Evolutionary conservation across 2,797 vertebrate species (phyloP).

Genomic region (Sorex maritimensis): DNA sequence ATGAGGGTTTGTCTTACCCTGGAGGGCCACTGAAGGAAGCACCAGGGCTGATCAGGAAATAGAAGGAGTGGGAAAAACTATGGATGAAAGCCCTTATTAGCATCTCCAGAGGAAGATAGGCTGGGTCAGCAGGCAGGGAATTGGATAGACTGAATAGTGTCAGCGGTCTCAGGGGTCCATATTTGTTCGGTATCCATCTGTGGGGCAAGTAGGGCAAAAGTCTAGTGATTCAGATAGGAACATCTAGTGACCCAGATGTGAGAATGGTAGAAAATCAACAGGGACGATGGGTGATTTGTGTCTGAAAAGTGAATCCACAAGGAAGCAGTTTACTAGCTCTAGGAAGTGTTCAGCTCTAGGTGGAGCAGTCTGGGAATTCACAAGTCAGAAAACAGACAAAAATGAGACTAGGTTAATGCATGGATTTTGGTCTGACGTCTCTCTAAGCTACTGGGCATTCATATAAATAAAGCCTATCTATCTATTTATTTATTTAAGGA

Average conservation of each 20-base stretch:
- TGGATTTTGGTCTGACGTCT: not conserved
- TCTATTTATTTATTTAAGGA: too few species aligned
- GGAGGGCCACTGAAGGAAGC: accelerated
- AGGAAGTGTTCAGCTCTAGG: not conserved
- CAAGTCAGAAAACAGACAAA: not conserved
- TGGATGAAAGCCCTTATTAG: accelerated
- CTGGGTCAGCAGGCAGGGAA: not conserved
- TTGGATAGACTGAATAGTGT: too few species aligned
- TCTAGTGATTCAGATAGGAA: not conserved
- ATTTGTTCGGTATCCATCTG: not conserved
- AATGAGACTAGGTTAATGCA: not conserved
- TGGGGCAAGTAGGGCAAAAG: too few species aligned
- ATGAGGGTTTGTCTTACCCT: too few species aligned
- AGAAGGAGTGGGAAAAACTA: not conserved
- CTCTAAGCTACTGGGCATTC: not conserved
- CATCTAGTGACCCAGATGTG: not conserved
- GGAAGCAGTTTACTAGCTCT: not conserved
- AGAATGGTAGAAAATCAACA: not conserved
- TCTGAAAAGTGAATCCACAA: not conserved
- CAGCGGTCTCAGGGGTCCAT: not conserved
- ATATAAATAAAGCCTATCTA: too few species aligned
- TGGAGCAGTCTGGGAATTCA: not conserved
- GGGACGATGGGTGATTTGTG: not conserved
- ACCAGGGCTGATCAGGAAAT: not conserved
- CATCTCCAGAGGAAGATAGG: not conserved